A percentile compares a stretch with the other conserved stretches of the same genome.
Evolutionary conservation across 30 jellyfish, hydroid and myxozoan genomes (phyloP).

Genomic region (Turritopsis rubra): DNA sequence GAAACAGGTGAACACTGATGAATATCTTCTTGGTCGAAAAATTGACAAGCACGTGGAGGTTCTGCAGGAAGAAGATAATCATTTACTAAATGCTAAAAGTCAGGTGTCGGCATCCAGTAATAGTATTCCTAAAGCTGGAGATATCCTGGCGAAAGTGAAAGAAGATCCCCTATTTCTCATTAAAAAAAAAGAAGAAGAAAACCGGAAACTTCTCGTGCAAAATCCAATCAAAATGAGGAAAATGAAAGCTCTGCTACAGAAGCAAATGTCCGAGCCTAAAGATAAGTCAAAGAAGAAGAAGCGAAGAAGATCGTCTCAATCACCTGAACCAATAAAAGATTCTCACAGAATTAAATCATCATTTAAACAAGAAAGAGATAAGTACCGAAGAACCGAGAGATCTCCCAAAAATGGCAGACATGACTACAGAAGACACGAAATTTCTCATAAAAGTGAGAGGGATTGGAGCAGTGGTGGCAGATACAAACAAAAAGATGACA

Average conservation of each 20-base stretch:
- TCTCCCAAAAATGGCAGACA: background rate
- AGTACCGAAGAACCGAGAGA: background rate
- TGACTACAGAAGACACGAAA: background rate
- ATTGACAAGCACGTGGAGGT: slow-evolving; percentile 82
- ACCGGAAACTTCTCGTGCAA: slow-evolving; percentile 62
- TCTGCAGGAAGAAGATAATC: slow-evolving; percentile 40
- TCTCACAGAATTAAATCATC: background rate
- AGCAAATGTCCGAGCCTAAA: slow-evolving; percentile 35
- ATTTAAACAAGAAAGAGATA: background rate
- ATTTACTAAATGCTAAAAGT: background rate
- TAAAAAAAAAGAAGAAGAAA: slow-evolving; percentile 74
- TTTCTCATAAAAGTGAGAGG: background rate
- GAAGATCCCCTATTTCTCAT: slow-evolving; percentile 95
- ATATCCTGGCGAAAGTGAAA: slow-evolving; percentile 72
- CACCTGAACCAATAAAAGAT: background rate
- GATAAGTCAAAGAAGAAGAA: slow-evolving; percentile 39
- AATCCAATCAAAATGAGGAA: slow-evolving; percentile 67
- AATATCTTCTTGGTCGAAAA: slow-evolving; percentile 81
- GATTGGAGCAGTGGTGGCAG: background rate
- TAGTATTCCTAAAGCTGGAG: slow-evolving; percentile 35
- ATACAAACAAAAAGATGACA: background rate
- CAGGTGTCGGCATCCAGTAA: background rate
- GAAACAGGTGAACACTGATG: slow-evolving; percentile 67
- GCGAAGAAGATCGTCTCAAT: slow-evolving; percentile 22
- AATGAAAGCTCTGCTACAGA: slow-evolving; percentile 34